Conservation (phyloP, 2,113 vertebrate genomes). For the Nicator chloris region DNA sequence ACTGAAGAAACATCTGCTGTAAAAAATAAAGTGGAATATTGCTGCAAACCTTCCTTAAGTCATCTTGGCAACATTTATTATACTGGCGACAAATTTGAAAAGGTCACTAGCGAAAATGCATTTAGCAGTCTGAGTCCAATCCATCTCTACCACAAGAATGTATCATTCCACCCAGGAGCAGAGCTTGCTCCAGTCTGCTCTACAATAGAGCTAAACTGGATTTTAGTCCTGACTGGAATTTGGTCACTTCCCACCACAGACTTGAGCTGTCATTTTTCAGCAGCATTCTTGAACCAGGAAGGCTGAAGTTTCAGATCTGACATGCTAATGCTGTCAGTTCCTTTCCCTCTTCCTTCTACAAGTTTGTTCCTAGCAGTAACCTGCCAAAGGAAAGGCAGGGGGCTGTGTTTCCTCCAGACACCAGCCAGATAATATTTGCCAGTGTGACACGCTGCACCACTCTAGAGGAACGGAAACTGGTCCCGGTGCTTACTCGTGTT, state of each 20-base stretch:
- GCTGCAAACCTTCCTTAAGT: constrained; percentile 27
- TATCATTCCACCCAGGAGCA: background rate
- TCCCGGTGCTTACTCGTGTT: background rate
- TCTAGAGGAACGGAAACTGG: background rate
- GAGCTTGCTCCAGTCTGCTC: background rate
- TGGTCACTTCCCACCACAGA: background rate
- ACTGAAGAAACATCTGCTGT: constrained; percentile 38
- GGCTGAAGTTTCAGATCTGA: background rate
- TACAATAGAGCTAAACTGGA: background rate
- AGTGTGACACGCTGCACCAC: background rate
- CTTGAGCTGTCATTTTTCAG: background rate
- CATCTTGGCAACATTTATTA: constrained; percentile 37
- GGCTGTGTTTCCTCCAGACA: background rate
- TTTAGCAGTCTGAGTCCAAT: constrained; percentile 38
- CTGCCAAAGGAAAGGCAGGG: background rate
- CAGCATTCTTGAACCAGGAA: background rate
- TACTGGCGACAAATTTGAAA: constrained; percentile 38
- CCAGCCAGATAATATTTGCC: background rate
- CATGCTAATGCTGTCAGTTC: background rate
- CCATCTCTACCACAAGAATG: constrained; percentile 1
- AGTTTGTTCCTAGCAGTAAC: background rate
- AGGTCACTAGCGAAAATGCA: constrained; percentile 55
- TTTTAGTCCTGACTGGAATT: background rate
- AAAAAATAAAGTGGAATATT: constrained; percentile 31
- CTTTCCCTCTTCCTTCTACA: background rate